Conservation (phyloP, 2,797 vertebrate genomes). For the Fratercula arctica region DNA sequence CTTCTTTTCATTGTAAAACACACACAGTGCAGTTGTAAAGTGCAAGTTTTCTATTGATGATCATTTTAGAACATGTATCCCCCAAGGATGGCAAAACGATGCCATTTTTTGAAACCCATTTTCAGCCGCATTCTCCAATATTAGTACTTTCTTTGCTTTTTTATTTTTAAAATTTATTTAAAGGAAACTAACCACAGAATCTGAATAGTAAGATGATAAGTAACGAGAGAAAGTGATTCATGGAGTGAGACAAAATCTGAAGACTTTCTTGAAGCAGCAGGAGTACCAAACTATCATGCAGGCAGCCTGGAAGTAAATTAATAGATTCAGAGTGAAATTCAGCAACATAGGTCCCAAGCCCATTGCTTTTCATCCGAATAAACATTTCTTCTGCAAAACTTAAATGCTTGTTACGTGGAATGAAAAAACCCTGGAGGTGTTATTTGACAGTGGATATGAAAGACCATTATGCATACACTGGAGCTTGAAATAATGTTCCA, state of each 20-base stretch:
- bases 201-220: neutral
- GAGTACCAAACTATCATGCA: neutral
- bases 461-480: neutral
- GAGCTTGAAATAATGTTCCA: neutral
- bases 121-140: neutral
- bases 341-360: neutral
- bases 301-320: neutral
- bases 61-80: neutral
- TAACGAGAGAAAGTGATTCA: neutral
- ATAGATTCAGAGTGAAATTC: neutral
- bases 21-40: neutral
- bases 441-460: neutral
- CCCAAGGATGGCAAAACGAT: neutral
- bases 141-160: neutral
- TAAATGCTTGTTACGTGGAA: neutral
- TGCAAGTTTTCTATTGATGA: neutral
- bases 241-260: neutral
- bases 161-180: neutral
- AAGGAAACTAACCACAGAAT: neutral
- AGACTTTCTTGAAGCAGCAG: neutral
- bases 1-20: neutral
- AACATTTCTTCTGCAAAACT: neutral
- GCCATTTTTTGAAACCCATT: neutral
- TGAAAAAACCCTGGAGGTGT: neutral
- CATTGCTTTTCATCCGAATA: neutral